Evolutionary conservation across 2,797 vertebrate genomes (phyloP).

Genomic region (Urocyon cinereoargenteus): DNA sequence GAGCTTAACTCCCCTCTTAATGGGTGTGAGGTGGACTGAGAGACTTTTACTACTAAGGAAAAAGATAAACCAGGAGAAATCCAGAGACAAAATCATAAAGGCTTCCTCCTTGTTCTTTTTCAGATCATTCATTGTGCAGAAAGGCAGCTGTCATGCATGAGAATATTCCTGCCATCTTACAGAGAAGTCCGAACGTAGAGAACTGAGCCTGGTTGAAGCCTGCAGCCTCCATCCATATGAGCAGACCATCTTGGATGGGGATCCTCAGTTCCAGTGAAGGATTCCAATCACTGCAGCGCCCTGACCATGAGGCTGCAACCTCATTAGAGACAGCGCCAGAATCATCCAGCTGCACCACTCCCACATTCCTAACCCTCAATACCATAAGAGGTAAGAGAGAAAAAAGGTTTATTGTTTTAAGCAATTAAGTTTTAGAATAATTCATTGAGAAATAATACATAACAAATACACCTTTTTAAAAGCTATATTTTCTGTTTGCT

Average conservation of each 20-base stretch:
- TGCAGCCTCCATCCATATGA: not conserved
- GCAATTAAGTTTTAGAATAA: not conserved
- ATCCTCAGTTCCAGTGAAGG: not conserved
- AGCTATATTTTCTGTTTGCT: not conserved
- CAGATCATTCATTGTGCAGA: not conserved
- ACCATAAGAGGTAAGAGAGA: not conserved
- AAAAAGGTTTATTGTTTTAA: not conserved
- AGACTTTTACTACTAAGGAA: not conserved
- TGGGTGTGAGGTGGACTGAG: not conserved
- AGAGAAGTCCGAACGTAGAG: not conserved
- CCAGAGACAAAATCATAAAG: not conserved
- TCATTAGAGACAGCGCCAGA: not conserved
- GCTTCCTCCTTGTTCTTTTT: not conserved
- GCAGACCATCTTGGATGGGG: not conserved
- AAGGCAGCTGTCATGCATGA: not conserved
- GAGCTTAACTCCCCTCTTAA: not conserved
- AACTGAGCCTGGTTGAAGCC: not conserved
- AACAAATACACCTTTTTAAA: not conserved
- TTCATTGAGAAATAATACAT: not conserved
- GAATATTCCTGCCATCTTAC: not conserved
- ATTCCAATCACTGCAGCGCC: not conserved
- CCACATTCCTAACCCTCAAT: not conserved
- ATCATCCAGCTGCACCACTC: not conserved
- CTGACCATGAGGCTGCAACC: no score
- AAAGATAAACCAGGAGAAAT: constrained; percentile 13